These are phyloP conservation scores for Trichomalopsis sarcophagae DNA, from an alignment of 1,140 invertebrate species.

Conservation along the genomic window DNA sequence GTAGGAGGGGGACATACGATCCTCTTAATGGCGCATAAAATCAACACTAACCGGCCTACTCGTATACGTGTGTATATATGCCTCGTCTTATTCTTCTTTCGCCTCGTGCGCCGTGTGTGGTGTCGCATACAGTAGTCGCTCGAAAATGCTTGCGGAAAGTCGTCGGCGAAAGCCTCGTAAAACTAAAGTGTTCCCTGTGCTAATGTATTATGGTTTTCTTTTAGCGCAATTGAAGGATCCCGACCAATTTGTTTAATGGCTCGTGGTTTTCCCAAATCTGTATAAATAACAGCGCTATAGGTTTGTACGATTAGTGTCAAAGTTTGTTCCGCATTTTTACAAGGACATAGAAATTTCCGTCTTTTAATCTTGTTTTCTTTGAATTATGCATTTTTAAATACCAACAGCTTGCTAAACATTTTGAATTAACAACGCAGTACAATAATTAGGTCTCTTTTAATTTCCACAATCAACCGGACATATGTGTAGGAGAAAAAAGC, in stretches of 20 bases:
- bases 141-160: not conserved
- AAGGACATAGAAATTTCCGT: too few species aligned
- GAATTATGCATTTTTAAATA: too few species aligned
- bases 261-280: not conserved
- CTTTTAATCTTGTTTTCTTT: too few species aligned
- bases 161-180: not conserved
- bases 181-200: not conserved
- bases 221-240: conserved; percentile 11
- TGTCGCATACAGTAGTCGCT: not conserved
- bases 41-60: conserved; percentile 56
- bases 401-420: too few species aligned
- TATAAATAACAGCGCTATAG: too few species aligned
- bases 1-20: conserved; percentile 61
- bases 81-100: not conserved
- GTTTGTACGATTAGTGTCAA: too few species aligned
- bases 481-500: not conserved
- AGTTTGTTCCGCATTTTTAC: too few species aligned
- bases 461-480: too few species aligned
- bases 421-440: too few species aligned
- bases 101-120: not conserved
- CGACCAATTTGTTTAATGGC: conserved; percentile 16
- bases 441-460: too few species aligned
- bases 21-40: conserved; percentile 68
- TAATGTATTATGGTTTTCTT: conserved; percentile 9
- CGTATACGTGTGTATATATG: not conserved